Conservation (phyloP, 2,797 vertebrate species). For the Falco columbarius region DNA sequence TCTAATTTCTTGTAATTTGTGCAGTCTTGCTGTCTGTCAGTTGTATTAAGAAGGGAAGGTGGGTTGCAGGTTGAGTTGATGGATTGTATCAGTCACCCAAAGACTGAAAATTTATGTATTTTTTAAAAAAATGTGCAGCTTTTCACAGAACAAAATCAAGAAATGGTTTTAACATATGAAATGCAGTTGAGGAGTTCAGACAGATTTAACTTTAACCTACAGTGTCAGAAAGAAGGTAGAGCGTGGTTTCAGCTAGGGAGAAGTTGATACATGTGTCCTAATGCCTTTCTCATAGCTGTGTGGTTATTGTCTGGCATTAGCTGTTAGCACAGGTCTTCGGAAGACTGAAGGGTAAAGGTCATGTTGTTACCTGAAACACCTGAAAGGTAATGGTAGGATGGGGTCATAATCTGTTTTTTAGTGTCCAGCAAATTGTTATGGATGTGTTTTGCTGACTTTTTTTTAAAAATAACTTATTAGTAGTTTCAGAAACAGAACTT, state of each 20-base stretch:
- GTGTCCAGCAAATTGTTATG: not conserved
- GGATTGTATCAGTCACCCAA: not conserved
- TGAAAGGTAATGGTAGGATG: not conserved
- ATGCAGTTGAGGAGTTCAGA: not conserved
- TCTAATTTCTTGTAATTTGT: not conserved
- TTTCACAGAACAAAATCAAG: not conserved
- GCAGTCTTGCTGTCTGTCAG: not conserved
- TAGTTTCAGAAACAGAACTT: not conserved
- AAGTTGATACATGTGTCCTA: rapidly evolving
- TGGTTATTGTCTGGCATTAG: not conserved
- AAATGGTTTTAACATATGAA: not conserved
- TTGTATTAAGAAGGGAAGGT: not conserved
- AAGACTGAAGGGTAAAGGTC: not conserved
- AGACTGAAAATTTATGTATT: not conserved
- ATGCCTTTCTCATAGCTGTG: not conserved
- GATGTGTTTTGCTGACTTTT: not conserved
- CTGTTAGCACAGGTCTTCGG: not conserved
- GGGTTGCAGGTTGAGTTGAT: not conserved
- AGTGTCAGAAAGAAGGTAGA: not conserved
- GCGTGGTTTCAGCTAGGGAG: not conserved
- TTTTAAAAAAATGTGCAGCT: not conserved
- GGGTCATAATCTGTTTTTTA: not conserved
- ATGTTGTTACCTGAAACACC: not conserved
- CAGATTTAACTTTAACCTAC: not conserved
- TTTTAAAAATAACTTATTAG: not conserved